Conservation (phyloP, 2,888 invertebrate genomes). For the Aquatica leii region DNA sequence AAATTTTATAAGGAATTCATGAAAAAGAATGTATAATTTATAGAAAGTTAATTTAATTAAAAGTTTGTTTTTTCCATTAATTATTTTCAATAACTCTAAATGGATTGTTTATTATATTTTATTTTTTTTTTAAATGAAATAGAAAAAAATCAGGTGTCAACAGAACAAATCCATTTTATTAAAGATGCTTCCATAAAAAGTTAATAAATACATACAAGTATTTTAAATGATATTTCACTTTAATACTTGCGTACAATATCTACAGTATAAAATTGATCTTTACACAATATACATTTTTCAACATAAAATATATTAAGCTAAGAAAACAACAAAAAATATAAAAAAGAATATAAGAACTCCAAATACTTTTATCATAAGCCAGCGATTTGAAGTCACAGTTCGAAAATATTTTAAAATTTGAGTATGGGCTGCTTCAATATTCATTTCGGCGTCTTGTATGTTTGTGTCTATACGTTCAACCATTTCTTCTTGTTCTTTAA, state of each 20-base stretch:
- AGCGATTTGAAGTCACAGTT: conserved; percentile 95
- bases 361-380: conserved; percentile 99
- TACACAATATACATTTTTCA: conserved; percentile 4
- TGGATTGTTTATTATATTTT: too few species aligned
- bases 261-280: conserved; percentile 9
- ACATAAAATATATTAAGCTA: conserved; percentile 67
- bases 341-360: conserved; percentile 98
- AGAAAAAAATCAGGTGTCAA: too few species aligned
- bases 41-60: too few species aligned
- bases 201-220: conserved; percentile 6
- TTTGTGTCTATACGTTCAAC: conserved; percentile 97
- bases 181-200: too few species aligned
- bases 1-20: too few species aligned
- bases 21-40: too few species aligned
- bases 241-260: background rate
- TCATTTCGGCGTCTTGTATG: conserved; percentile 93
- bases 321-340: conserved; percentile 97
- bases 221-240: conserved; percentile 5
- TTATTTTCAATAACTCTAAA: too few species aligned
- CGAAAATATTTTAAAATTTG: conserved; percentile 98
- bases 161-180: too few species aligned
- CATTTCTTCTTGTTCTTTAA: conserved; percentile 98
- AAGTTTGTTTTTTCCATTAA: too few species aligned
- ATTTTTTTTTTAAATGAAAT: too few species aligned
- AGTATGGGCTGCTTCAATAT: conserved; percentile 97